phyloP scores from a whole-genome alignment of 2,113 vertebrate species.

The Etheostoma cragini region DNA sequence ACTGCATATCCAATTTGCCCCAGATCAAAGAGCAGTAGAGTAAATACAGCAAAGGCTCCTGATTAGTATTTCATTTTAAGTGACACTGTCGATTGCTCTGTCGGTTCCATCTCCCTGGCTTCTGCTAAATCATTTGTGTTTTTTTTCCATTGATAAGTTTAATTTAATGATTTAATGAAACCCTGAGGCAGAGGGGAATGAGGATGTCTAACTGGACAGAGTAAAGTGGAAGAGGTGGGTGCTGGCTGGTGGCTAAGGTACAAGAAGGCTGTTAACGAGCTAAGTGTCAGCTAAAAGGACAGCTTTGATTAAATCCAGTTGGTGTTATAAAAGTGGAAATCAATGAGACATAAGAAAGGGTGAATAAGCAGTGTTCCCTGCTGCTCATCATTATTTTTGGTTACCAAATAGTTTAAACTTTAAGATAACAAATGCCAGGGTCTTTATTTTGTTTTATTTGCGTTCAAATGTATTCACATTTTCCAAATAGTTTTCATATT shows the following conservation, averaged over 20 bases:
- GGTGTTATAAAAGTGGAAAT: slow-evolving; percentile 1
- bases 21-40: slow-evolving; percentile 31
- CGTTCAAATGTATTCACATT: background rate
- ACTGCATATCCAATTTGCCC: slow-evolving; percentile 28
- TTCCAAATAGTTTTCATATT: background rate
- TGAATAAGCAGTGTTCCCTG: background rate
- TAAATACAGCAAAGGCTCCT: slow-evolving; percentile 16
- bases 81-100: slow-evolving; percentile 46
- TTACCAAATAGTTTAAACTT: background rate
- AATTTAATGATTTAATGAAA: slow-evolving; percentile 41
- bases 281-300: background rate
- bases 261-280: background rate
- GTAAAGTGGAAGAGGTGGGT: background rate
- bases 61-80: slow-evolving; percentile 30
- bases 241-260: background rate
- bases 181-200: slow-evolving; percentile 1
- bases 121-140: slow-evolving; percentile 28
- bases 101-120: slow-evolving; percentile 14
- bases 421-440: background rate
- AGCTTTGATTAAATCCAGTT: slow-evolving; percentile 7
- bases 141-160: slow-evolving; percentile 5
- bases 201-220: background rate
- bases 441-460: background rate
- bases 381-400: background rate
- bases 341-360: background rate